Evolutionary conservation across 2,113 vertebrate species (phyloP).

Genomic region (Cavia aperea): DNA sequence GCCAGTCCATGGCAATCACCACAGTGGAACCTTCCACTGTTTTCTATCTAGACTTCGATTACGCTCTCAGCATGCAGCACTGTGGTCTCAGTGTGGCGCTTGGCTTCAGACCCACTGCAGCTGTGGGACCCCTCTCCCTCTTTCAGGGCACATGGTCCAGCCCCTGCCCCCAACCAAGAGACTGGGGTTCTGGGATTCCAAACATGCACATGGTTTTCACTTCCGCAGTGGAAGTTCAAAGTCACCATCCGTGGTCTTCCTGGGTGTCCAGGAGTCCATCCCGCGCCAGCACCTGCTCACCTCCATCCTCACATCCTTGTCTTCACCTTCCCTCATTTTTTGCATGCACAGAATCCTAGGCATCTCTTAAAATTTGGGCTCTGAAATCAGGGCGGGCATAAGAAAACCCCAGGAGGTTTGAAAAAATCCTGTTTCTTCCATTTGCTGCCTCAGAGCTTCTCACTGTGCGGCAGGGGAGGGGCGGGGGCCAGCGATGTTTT

Average conservation of each 20-base stretch:
- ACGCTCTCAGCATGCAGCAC: too few species aligned
- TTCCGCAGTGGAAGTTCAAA: not conserved
- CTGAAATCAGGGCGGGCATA: not conserved
- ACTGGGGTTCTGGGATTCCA: not conserved
- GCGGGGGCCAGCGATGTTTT: accelerated
- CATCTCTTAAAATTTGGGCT: not conserved
- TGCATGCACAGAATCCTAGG: not conserved
- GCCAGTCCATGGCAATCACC: not conserved
- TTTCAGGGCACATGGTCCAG: not conserved
- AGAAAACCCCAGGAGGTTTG: not conserved
- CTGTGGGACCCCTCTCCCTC: not conserved
- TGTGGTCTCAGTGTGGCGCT: not conserved
- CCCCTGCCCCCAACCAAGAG: not conserved
- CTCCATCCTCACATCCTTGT: too few species aligned
- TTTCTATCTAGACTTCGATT: not conserved
- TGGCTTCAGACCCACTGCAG: not conserved
- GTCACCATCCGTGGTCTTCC: not conserved
- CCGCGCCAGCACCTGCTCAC: accelerated
- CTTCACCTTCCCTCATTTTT: not conserved
- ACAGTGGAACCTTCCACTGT: not conserved
- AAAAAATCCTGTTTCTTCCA: not conserved
- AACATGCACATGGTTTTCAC: not conserved
- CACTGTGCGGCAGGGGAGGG: not conserved
- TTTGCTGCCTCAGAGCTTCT: not conserved
- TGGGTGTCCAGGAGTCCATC: not conserved